Conservation (phyloP, 2,113 vertebrate species). For the Rhinopomastus cyanomelas region DNA sequence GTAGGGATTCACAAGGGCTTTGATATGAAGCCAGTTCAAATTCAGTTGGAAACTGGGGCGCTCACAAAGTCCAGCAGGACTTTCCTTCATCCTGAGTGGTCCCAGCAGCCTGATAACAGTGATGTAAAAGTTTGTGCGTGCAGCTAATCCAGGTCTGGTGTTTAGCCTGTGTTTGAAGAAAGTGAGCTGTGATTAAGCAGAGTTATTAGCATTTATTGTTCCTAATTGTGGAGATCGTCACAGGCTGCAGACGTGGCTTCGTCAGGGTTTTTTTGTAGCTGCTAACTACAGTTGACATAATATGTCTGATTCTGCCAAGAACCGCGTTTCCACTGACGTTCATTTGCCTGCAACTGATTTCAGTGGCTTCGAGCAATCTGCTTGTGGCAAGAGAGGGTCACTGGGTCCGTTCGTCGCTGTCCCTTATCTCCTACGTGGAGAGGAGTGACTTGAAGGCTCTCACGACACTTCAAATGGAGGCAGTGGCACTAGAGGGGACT, state of each 20-base stretch:
- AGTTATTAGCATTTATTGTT: neutral
- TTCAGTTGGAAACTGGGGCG: neutral
- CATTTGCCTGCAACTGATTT: neutral
- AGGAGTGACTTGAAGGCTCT: neutral
- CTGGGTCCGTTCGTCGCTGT: neutral
- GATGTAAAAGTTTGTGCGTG: neutral
- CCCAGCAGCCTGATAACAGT: neutral
- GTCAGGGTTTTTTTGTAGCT: neutral
- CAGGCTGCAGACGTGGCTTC: neutral
- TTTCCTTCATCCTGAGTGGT: neutral
- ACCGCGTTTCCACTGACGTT: accelerated
- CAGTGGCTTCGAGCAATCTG: neutral
- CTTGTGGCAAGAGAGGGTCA: accelerated
- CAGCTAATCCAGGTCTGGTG: neutral
- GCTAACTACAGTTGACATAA: neutral
- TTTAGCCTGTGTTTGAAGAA: neutral
- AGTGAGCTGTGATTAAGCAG: neutral
- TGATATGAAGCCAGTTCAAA: neutral
- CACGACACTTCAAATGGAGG: neutral
- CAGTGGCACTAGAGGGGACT: neutral
- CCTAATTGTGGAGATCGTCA: neutral
- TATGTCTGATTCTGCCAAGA: neutral
- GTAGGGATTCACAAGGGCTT: neutral
- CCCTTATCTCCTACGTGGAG: neutral
- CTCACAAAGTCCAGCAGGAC: neutral